These are phyloP conservation scores for Paramisgurnus dabryanus DNA, from an alignment of 2,113 vertebrate genomes.

Conservation along the genomic window DNA sequence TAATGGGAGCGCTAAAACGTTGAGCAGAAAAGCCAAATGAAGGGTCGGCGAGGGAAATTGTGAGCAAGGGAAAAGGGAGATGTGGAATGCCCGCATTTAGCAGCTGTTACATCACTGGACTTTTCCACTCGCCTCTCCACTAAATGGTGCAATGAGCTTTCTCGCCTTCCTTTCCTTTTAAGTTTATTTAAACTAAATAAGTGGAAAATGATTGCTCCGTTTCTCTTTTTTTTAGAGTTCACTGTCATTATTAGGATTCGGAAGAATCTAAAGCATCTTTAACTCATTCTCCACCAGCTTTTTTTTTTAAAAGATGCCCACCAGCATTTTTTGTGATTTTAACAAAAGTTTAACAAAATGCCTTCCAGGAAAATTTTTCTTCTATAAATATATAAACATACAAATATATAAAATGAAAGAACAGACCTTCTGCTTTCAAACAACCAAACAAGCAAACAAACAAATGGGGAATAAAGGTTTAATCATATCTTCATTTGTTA, in stretches of 20 bases:
- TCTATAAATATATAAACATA: no score
- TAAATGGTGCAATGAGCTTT: conserved; percentile 34
- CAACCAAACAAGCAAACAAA: no score
- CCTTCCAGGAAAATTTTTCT: no score
- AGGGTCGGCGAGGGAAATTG: conserved; percentile 53
- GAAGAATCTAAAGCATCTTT: no score
- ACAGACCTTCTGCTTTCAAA: no score
- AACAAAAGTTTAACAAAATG: no score
- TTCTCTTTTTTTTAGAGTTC: not conserved
- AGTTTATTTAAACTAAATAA: not conserved
- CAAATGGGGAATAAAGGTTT: no score
- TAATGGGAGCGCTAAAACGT: conserved; percentile 51
- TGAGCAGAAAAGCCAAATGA: conserved; percentile 55
- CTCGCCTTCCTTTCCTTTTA: not conserved
- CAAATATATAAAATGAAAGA: no score
- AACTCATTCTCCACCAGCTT: no score
- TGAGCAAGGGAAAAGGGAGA: conserved; percentile 61
- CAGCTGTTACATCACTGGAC: conserved; percentile 69
- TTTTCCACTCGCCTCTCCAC: conserved; percentile 69
- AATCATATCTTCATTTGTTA: no score
- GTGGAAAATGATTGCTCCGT: not conserved
- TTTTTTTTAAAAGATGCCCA: no score
- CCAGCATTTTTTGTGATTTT: no score
- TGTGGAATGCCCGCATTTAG: conserved; percentile 61
- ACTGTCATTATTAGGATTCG: not conserved